phyloP scores from a whole-genome alignment of 64 coral and sea anemone species.

The Actinia equina region DNA sequence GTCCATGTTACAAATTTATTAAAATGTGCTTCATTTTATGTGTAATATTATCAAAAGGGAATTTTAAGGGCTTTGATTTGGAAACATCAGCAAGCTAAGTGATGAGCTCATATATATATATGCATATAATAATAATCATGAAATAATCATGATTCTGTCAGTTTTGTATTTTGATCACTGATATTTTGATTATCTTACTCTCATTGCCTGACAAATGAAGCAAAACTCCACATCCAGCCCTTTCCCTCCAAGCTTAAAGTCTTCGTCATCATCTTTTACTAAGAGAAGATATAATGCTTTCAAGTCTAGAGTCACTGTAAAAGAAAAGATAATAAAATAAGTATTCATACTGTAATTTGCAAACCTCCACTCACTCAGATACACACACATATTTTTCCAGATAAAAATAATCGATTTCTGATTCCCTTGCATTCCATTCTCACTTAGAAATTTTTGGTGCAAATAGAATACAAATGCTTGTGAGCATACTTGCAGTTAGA shows the following conservation, averaged over 20 bases:
- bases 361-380: no score
- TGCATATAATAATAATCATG: no score
- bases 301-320: conserved; percentile 23
- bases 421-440: not conserved
- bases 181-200: not conserved
- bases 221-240: conserved; percentile 20
- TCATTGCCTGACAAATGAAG: conserved; percentile 2
- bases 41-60: no score
- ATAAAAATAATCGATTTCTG: not conserved
- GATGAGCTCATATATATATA: no score
- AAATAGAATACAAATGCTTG: not conserved
- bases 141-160: no score
- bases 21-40: no score
- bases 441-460: not conserved
- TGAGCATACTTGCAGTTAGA: not conserved
- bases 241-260: conserved; percentile 19
- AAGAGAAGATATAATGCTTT: conserved; percentile 23
- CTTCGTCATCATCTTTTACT: conserved; percentile 8
- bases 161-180: no score
- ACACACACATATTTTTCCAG: not conserved
- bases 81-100: no score
- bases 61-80: no score
- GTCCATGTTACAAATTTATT: no score
- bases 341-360: no score
- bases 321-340: not conserved